Evolutionary conservation across 2,113 vertebrate species (phyloP).

Genomic region (Lathamus discolor): DNA sequence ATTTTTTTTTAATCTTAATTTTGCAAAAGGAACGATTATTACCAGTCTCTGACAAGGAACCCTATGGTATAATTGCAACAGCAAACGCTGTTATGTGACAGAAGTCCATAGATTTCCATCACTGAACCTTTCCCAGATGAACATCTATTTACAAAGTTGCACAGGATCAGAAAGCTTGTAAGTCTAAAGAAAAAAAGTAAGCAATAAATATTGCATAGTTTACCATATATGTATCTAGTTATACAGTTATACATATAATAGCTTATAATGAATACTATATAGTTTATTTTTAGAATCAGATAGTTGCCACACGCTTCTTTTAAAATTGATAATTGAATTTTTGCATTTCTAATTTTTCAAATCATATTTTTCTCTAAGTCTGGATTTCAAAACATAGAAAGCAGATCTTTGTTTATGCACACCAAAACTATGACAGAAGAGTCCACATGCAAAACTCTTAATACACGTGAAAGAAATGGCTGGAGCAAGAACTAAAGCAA

Average conservation of each 20-base stretch:
- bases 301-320: accelerated
- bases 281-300: not conserved
- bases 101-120: not conserved
- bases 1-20: not conserved
- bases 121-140: not conserved
- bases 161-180: not conserved
- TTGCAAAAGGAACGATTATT: not conserved
- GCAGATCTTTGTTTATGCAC: not conserved
- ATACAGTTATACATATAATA: not conserved
- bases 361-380: not conserved
- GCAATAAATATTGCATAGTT: not conserved
- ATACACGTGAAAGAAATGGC: not conserved
- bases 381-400: not conserved
- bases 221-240: not conserved
- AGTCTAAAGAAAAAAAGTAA: not conserved
- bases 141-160: not conserved
- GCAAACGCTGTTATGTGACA: not conserved
- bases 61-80: not conserved
- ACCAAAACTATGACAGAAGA: not conserved
- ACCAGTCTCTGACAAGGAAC: not conserved
- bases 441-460: not conserved
- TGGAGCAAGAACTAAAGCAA: not conserved
- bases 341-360: not conserved
- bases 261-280: not conserved
- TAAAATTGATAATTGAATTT: not conserved